Evolutionary conservation across 2,797 vertebrate species (phyloP), one percentile per base, ranked within the genome.

Genomic region (Pantherophis alleghaniensis): DNA sequence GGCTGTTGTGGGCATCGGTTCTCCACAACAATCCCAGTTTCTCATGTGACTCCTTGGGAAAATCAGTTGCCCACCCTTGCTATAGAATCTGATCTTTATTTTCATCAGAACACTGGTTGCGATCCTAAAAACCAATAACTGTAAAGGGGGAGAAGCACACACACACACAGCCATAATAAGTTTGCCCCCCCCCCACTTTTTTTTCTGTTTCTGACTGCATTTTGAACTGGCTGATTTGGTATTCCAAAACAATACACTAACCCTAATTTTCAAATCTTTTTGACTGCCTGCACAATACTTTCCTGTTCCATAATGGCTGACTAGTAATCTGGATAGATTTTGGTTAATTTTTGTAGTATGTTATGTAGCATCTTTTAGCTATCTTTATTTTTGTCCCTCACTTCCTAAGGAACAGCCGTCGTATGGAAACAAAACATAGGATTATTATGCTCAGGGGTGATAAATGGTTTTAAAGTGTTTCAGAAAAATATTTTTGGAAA

Each of bases 401-500:
- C 2, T 66, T 32, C 66, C 12, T 16, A 32, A 69, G 12, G n/a
- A 69, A 69, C n/a, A 32, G 26, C 69, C 94, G 63, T 47, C 47
- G 6, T 90, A 93, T 24, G 1, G 10, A 6, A 94, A 7, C 91
- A 97, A 96, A 92, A 5, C 55, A 57, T 93, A 60, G 20, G 13
- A 92, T 22, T 55, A n/a, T 91, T 86, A 63, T 56, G 86, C 91
- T 87, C 92, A 53, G 2, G 94, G 88, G 92, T 47, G 95, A 89
- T 86, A 37, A 51, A 89, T 93, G 7, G 42, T 93, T 94, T 91
- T 90, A 9, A 55, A 92, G 9, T 87, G 96, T 95, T 94, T 93
- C 92, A 95, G 91, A 94, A 95, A 87, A 95, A 94, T 94, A 94
- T 93, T 88, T 13, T 26, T 92, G 61, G 90, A 53, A 83, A 93